These are phyloP conservation scores for Coluber constrictor DNA, from an alignment of 2,797 vertebrate species.

Conservation along the genomic window DNA sequence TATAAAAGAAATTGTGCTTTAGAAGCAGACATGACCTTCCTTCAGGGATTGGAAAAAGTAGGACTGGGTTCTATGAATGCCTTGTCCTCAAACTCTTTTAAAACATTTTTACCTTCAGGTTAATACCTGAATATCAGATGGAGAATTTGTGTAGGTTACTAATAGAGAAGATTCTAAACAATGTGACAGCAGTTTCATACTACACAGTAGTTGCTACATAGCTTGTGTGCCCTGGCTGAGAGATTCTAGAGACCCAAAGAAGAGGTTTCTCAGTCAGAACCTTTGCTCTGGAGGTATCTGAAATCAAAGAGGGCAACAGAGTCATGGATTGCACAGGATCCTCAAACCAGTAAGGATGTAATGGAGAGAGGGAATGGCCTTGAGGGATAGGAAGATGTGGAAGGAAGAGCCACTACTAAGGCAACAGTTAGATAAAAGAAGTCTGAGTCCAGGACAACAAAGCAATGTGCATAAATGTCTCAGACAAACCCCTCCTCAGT, in stretches of 20 bases:
- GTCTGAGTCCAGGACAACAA: neutral
- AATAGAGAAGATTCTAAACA: neutral
- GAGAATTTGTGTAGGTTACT: neutral
- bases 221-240: neutral
- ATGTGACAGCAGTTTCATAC: neutral
- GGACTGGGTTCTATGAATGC: neutral
- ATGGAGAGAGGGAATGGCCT: neutral
- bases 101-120: neutral
- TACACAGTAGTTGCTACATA: neutral
- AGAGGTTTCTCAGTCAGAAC: neutral
- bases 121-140: neutral
- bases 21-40: neutral
- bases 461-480: neutral
- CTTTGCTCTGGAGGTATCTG: neutral
- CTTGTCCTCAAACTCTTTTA: neutral
- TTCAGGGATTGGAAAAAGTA: neutral
- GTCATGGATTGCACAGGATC: neutral
- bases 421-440: neutral
- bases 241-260: neutral
- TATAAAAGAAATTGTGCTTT: neutral
- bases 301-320: neutral
- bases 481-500: neutral
- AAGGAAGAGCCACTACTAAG: neutral
- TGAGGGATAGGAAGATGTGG: neutral
- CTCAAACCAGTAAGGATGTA: neutral